Evolutionary conservation across 1,140 invertebrate genomes (phyloP).

Genomic region (Hirudo medicinalis): DNA sequence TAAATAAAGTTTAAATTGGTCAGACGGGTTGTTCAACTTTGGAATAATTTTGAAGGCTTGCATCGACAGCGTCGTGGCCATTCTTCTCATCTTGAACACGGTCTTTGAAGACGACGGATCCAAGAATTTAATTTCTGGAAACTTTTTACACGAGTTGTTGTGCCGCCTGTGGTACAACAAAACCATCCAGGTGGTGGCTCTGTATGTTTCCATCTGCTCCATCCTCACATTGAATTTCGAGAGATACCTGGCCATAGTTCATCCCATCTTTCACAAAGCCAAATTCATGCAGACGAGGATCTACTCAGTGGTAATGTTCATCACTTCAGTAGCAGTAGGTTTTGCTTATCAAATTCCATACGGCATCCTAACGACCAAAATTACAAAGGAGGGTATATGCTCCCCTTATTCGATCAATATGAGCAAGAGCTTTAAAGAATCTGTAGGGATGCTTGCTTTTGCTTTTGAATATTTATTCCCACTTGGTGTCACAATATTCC

Average conservation of each 20-base stretch:
- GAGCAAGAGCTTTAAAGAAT: no score
- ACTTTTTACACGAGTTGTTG: conserved; percentile 10
- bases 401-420: no score
- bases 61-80: conserved; percentile 15
- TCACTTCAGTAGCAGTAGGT: background rate
- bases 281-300: conserved; percentile 1
- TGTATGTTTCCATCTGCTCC: conserved; percentile 20
- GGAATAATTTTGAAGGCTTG: conserved; percentile 2
- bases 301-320: background rate
- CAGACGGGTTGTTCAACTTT: no score
- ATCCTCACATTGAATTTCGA: conserved; percentile 19
- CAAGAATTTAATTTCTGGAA: background rate
- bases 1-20: no score
- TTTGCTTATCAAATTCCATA: no score
- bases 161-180: conserved; percentile 20
- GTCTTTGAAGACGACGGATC: no score
- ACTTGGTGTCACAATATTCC: no score
- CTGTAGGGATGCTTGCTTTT: no score
- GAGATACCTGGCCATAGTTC: conserved; percentile 20
- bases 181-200: conserved; percentile 7
- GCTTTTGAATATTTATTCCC: no score
- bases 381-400: no score
- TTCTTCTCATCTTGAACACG: conserved; percentile 14
- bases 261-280: conserved; percentile 17
- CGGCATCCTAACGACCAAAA: no score